Conservation (phyloP, 2,888 invertebrate species). For the Augiades crinisus region DNA sequence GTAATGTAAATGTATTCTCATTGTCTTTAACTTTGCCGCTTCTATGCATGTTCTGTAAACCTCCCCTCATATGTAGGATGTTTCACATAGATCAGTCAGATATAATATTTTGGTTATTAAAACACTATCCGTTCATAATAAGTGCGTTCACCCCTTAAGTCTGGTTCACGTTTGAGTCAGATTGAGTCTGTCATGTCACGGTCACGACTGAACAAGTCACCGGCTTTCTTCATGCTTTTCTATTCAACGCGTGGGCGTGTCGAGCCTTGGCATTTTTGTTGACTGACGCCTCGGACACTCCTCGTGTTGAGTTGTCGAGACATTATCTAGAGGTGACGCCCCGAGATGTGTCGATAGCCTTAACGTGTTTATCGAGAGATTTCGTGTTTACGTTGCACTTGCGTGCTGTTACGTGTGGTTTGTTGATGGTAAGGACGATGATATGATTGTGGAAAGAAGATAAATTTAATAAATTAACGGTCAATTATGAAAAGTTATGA, state of each 20-base stretch:
- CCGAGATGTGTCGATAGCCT: slow-evolving; percentile 4
- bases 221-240: slow-evolving; percentile 18
- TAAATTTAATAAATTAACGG: no score
- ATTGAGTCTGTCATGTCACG: slow-evolving; percentile 5
- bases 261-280: slow-evolving; percentile 31
- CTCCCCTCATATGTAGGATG: no score
- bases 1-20: no score
- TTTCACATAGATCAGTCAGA: no score
- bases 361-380: slow-evolving; percentile 7
- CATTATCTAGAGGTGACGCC: background rate
- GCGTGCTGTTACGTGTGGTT: background rate
- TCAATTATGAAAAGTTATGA: no score
- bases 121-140: background rate
- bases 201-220: slow-evolving; percentile 10
- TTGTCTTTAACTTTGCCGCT: no score
- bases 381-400: background rate
- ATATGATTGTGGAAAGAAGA: no score
- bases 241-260: slow-evolving; percentile 21
- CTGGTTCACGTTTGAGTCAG: no score
- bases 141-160: no score
- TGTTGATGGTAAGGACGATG: background rate
- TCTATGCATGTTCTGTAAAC: no score
- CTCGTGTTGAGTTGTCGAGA: slow-evolving; percentile 3
- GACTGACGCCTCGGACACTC: slow-evolving; percentile 24
- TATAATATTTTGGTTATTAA: no score